These are phyloP conservation scores for Tachina fera DNA, from an alignment of 2,888 invertebrate genomes.

Conservation along the genomic window DNA sequence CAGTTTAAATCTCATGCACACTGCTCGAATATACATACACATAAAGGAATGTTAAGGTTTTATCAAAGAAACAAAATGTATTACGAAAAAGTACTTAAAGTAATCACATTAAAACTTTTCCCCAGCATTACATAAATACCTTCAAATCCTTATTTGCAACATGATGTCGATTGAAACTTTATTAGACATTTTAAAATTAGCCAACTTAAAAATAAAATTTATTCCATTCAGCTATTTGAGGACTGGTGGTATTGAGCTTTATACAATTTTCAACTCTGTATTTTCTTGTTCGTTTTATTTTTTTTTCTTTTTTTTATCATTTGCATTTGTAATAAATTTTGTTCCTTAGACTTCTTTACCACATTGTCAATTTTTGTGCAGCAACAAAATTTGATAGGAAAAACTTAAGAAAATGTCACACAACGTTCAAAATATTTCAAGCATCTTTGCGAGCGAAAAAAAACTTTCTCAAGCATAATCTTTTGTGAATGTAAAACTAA, in stretches of 20 bases:
- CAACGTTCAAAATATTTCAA: conserved; percentile 49
- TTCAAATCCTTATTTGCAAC: not conserved
- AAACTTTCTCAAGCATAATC: conserved; percentile 65
- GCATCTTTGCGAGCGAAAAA: conserved; percentile 45
- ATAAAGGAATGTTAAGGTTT: too few relatives aligned
- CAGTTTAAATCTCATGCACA: too few relatives aligned
- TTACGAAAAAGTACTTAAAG: not conserved
- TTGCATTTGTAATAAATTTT: conserved; percentile 19
- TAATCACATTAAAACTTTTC: conserved; percentile 16
- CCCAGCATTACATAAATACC: not conserved
- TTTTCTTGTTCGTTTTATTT: not conserved
- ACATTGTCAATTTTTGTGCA: conserved; percentile 32
- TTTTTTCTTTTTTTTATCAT: not conserved
- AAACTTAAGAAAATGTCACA: conserved; percentile 58
- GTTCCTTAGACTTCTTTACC: conserved; percentile 13
- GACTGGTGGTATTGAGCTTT: conserved; percentile 32
- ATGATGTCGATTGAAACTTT: not conserved
- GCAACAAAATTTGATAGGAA: conserved; percentile 11
- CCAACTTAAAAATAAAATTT: conserved; percentile 30
- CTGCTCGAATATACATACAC: too few relatives aligned
- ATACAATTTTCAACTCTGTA: not conserved
- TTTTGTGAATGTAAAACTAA: conserved; percentile 70
- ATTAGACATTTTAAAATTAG: conserved; percentile 23
- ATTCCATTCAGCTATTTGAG: conserved; percentile 1
- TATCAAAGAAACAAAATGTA: too few relatives aligned